Base-by-base conservation (phyloP, 2,797 vertebrate species). In the Rhinatrema bivittatum region DNA sequence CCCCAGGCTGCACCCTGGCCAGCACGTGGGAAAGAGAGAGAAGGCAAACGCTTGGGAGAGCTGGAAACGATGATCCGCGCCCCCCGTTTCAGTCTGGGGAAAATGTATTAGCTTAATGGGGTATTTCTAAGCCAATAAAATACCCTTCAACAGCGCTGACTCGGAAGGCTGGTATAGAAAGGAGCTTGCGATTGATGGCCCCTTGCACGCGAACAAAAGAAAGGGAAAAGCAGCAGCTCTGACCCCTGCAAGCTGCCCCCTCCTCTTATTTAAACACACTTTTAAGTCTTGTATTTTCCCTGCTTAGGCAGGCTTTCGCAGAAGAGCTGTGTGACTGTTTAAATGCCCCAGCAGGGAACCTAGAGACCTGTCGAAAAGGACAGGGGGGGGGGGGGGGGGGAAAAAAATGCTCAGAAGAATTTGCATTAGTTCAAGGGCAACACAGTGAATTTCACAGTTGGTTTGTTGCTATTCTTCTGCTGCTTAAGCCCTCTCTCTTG, bases 401-500 rank as follows among this genome's bases (percentile, higher is more conserved):
- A 42, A 62, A 79, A 81, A 82, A 79, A 72, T 55, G 67, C 78
- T 83, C 67, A 65, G 71, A 75, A 78, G 74, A 78, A 84, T 82
- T 73, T 79, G 73, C 74, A 74, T 82, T 81, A 75, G 79, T 91
- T 89, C 86, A 86, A 84, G 85, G 82, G 81, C 85, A 84, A 83
- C 69, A 72, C 77, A 81, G 77, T 85, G 70, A 79, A 73, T 88
- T 90, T 89, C 83, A 85, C 84, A 89, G 86, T 83, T 85, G 87
- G 55, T 87, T 85, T 82, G 83, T 90, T 83, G 79, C 89, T 86
- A 78, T 84, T 87, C 76, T 79, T 79, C 73, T 63, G 71, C 81
- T 82, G 82, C 83, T 85, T 76, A 85, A 87, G 85, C 82, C 74
- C 88, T 84, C 87, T 88, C 89, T 91, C 83, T 85, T 87, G 88